Conservation (phyloP, 2,797 vertebrate genomes). For the Spondyliosoma cantharus region DNA sequence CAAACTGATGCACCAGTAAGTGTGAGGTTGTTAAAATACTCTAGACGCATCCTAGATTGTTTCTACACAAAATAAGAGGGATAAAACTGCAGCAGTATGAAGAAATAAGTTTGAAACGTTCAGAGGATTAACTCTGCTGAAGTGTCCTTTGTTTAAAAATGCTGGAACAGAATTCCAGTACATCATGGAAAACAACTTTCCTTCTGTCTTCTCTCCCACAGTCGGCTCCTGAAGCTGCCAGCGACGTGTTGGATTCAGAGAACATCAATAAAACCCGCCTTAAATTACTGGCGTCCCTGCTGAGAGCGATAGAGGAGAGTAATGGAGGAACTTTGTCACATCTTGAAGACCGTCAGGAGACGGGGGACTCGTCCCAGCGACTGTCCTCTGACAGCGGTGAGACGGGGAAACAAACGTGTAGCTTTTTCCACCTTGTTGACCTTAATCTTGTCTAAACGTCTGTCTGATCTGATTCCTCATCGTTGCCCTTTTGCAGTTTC, state of each 20-base stretch:
- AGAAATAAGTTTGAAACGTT: background rate
- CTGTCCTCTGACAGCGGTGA: constrained; percentile 7
- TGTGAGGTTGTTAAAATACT: background rate
- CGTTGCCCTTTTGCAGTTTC: background rate
- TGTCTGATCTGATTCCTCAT: background rate
- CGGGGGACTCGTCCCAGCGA: background rate
- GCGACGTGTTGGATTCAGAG: constrained; percentile 14
- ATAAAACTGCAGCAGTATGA: background rate
- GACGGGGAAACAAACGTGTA: constrained; percentile 9
- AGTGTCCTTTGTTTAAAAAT: background rate
- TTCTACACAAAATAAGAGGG: background rate
- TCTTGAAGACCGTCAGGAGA: constrained; percentile 34
- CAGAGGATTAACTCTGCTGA: background rate
- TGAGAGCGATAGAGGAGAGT: constrained; percentile 73
- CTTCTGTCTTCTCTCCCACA: constrained; percentile 20
- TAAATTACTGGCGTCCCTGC: constrained; percentile 71
- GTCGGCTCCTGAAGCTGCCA: constrained; percentile 11
- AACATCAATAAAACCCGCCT: constrained; percentile 54
- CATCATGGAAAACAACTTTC: background rate
- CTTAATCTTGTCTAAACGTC: background rate
- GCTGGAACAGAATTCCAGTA: background rate
- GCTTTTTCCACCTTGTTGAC: background rate
- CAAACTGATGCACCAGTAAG: constrained; percentile 77
- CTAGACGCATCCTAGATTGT: background rate
- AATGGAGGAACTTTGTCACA: constrained; percentile 59